These are phyloP conservation scores for Neotragus moschatus DNA, from an alignment of 2,113 vertebrate species.

Conservation along the genomic window DNA sequence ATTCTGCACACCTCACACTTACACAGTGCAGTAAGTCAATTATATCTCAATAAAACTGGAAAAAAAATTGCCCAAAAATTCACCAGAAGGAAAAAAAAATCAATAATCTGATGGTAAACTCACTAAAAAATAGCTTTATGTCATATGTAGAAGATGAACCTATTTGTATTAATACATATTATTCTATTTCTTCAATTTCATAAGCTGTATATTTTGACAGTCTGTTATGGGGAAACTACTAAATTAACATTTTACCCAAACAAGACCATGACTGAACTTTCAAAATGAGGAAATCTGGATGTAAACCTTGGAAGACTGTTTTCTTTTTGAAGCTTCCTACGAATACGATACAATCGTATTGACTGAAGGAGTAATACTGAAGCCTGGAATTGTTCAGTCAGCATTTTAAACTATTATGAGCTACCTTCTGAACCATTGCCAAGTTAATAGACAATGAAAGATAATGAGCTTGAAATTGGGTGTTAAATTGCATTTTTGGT, in stretches of 20 bases:
- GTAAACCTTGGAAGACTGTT: slow-evolving; percentile 66
- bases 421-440: slow-evolving; percentile 90
- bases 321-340: slow-evolving; percentile 69
- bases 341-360: slow-evolving; percentile 63
- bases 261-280: slow-evolving; percentile 51
- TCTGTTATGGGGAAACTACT: background rate
- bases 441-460: slow-evolving; percentile 93
- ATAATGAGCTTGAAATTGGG: slow-evolving; percentile 93
- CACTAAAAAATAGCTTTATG: background rate
- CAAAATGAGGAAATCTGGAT: slow-evolving; percentile 48
- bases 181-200: background rate
- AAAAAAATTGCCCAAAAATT: slow-evolving; percentile 13
- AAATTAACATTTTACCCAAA: background rate
- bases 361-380: slow-evolving; percentile 81
- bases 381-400: slow-evolving; percentile 88
- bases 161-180: background rate
- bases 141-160: background rate
- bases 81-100: background rate
- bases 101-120: background rate
- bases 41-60: slow-evolving; percentile 10
- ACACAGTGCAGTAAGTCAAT: background rate
- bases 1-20: background rate
- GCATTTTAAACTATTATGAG: slow-evolving; percentile 91
- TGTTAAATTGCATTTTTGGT: slow-evolving; percentile 92
- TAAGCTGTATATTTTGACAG: background rate